Base-by-base conservation (phyloP, 2,797 vertebrate species). In the Enteromius fasciolatus region DNA sequence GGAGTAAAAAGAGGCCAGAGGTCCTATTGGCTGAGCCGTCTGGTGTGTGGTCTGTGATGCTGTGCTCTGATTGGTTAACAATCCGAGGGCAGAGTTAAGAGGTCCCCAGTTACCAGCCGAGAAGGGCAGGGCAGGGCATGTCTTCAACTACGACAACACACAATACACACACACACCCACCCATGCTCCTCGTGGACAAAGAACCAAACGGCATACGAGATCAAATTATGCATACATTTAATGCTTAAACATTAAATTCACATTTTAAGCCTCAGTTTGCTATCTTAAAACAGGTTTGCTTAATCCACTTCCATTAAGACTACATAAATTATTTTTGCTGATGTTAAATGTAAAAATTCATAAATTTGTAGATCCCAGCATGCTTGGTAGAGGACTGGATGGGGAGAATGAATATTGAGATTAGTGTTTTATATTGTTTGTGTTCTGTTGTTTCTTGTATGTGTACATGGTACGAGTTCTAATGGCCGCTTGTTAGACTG, bases 31-130 rank as follows among this genome's bases (percentile, higher is more conserved):
- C 73, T 72, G 36, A 73, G 63, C 36, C 33, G 2, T 11, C 36
- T 76, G 87, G 86, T 57, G 90, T 87, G 82, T 89, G 80, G 85
- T 87, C 52, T 25, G 50, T 50, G 67, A 75, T 9, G 82, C 93
- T 92, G 92, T 88, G 90, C 86, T 87, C 84, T 85, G 82, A 76
- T 81, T 82, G 88, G 83, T 44, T 57, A 87, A 87, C 82, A 86
- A 90, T 81, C 88, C 78, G 80, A 90, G 88, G 88, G 85, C 88
- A 87, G 87, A 80, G 83, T 76, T 86, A 90, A 78, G 84, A 78
- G 83, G 83, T 86, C 89, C 86, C 88, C 90, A 82, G 93, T 93
- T 91, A 92, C 92, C 85, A 88, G 83, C 83, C 85, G 84, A 86
- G 76, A 70, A 92, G 87, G 87, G 90, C 86, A 88, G 87, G 87